Conservation (phyloP, 2,888 invertebrate species). For the Acronicta aceris region DNA sequence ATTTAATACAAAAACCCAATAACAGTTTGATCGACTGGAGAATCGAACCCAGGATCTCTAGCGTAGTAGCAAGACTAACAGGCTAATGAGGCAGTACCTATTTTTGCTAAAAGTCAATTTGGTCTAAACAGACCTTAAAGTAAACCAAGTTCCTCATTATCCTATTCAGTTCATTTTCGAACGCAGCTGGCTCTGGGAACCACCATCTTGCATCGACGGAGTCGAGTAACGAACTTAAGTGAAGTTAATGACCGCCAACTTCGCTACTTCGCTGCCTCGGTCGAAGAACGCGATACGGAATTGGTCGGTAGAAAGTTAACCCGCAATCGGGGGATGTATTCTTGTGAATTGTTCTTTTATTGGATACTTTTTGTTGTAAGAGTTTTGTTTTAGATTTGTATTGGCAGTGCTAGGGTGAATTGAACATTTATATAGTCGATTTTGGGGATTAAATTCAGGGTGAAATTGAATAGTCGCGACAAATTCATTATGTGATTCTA, state of each 20-base stretch:
- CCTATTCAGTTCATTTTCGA: slow-evolving; percentile 69
- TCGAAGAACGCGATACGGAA: slow-evolving; percentile 66
- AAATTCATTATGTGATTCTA: no score
- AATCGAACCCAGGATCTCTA: no score
- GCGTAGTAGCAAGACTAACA: no score
- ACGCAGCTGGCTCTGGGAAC: slow-evolving; percentile 65
- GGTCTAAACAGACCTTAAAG: slow-evolving; percentile 12
- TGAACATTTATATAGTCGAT: slow-evolving; percentile 18
- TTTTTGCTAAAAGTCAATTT: no score
- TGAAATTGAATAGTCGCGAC: no score
- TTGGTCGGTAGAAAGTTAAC: slow-evolving; percentile 71
- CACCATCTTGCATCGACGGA: slow-evolving; percentile 61
- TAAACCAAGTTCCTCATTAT: slow-evolving; percentile 64
- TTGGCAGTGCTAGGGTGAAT: slow-evolving; percentile 32
- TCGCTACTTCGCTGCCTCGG: slow-evolving; percentile 59
- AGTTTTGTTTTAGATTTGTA: slow-evolving; percentile 49
- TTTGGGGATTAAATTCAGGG: no score
- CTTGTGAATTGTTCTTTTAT: slow-evolving; percentile 61
- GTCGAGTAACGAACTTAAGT: slow-evolving; percentile 72
- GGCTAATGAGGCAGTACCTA: no score
- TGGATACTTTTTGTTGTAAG: slow-evolving; percentile 53
- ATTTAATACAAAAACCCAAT: no score
- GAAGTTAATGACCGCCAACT: slow-evolving; percentile 78
- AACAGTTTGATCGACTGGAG: no score
- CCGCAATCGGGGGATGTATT: slow-evolving; percentile 69